These are phyloP conservation scores for Tretioscincus oriximinensis DNA, from an alignment of 2,113 vertebrate genomes.

Conservation along the genomic window DNA sequence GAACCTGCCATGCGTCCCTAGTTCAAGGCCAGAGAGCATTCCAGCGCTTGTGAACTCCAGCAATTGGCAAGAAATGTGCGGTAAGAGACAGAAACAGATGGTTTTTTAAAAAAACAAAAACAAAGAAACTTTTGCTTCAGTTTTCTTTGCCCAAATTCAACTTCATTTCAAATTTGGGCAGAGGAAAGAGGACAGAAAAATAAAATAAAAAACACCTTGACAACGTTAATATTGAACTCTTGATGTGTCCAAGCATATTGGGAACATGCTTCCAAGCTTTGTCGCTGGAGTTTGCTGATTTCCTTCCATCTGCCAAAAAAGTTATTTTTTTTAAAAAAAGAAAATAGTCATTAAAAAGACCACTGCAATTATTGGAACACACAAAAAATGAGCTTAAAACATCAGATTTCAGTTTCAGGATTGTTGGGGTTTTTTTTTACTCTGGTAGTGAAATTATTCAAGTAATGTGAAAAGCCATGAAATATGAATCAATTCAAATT, in stretches of 20 bases:
- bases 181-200: slow-evolving; percentile 27
- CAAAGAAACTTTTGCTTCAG: not conserved
- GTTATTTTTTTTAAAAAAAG: no score
- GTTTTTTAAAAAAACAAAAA: no score
- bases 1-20: slow-evolving; percentile 27
- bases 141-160: slow-evolving; percentile 41
- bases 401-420: no score
- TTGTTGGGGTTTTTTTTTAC: no score
- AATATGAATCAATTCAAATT: not conserved
- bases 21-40: slow-evolving; percentile 30
- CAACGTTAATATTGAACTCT: not conserved
- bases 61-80: slow-evolving; percentile 16
- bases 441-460: not conserved
- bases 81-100: not conserved
- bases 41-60: not conserved
- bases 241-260: not conserved
- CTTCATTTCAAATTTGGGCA: slow-evolving; percentile 12
- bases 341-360: not conserved
- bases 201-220: not conserved
- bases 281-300: no score
- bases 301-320: no score
- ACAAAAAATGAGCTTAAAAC: not conserved
- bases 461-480: not conserved
- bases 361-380: not conserved
- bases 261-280: not conserved